These are phyloP conservation scores for Lepus timidus DNA, from an alignment of 2,113 vertebrate genomes.

Conservation along the genomic window DNA sequence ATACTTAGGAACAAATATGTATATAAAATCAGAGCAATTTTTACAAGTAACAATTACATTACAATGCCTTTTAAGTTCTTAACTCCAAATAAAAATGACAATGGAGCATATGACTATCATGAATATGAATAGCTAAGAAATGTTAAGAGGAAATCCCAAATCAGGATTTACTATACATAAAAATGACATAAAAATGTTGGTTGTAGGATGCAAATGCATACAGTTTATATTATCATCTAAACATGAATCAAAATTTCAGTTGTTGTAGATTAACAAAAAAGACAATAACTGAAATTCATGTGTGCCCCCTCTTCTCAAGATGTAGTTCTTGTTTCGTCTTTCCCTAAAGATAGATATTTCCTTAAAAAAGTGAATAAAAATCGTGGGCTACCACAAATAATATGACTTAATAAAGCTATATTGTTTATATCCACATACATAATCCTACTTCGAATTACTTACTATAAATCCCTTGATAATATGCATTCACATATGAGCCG, in stretches of 20 bases:
- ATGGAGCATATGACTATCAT: neutral
- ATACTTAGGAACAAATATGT: neutral
- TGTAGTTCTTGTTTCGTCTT: neutral
- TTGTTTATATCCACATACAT: conserved; percentile 11
- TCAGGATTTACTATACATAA: too few relatives aligned
- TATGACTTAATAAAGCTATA: neutral
- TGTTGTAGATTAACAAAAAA: neutral
- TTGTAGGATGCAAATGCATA: neutral
- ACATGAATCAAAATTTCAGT: neutral
- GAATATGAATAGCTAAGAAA: neutral
- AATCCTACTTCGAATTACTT: conserved; percentile 42
- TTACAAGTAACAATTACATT: conserved; percentile 22
- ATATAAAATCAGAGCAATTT: neutral
- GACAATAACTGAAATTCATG: neutral
- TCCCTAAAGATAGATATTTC: neutral
- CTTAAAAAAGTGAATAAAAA: conserved; percentile 30
- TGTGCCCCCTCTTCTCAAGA: neutral
- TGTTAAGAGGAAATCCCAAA: neutral
- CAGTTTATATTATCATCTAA: neutral
- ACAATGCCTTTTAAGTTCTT: neutral
- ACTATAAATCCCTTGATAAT: conserved; percentile 11
- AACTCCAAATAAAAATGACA: neutral
- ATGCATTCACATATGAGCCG: neutral
- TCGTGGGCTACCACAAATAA: neutral
- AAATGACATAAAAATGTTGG: neutral